phyloP scores from a whole-genome alignment of 1,140 invertebrate species.

The Ceratosolen fusciceps region DNA sequence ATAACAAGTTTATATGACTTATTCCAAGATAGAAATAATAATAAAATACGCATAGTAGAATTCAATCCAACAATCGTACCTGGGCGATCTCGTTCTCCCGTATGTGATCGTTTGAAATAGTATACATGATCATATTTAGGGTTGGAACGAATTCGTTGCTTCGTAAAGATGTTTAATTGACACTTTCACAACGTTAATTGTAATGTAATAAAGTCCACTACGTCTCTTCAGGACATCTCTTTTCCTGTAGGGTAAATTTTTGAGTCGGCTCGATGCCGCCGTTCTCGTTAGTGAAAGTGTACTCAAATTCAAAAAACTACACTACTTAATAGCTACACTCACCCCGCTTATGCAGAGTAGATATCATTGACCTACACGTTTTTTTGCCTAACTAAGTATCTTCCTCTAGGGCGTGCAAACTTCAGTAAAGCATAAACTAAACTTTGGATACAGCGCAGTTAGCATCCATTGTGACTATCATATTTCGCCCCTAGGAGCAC shows the following conservation, averaged over 20 bases:
- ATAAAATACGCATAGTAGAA: too few relatives aligned
- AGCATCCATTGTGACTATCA: neutral
- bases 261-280: neutral
- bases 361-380: too few relatives aligned
- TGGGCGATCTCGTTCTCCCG: constrained; percentile 70
- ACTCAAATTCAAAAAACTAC: constrained; percentile 33
- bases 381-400: neutral
- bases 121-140: constrained; percentile 68
- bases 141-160: too few relatives aligned
- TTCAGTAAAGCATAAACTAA: neutral
- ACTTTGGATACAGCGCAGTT: neutral
- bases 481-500: neutral
- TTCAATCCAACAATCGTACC: constrained; percentile 54
- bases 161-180: neutral
- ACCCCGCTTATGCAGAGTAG: constrained; percentile 53
- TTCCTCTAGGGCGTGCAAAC: neutral
- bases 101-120: constrained; percentile 68
- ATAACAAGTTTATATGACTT: too few relatives aligned
- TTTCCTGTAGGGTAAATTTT: neutral
- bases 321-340: constrained; percentile 41
- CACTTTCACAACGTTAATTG: constrained; percentile 16
- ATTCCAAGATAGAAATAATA: too few relatives aligned
- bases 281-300: constrained; percentile 6
- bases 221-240: neutral
- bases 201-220: neutral